A percentile compares a stretch with the other conserved stretches of the same genome.
Conservation (phyloP, 1,140 invertebrate genomes). For the Drepana arcuata region DNA sequence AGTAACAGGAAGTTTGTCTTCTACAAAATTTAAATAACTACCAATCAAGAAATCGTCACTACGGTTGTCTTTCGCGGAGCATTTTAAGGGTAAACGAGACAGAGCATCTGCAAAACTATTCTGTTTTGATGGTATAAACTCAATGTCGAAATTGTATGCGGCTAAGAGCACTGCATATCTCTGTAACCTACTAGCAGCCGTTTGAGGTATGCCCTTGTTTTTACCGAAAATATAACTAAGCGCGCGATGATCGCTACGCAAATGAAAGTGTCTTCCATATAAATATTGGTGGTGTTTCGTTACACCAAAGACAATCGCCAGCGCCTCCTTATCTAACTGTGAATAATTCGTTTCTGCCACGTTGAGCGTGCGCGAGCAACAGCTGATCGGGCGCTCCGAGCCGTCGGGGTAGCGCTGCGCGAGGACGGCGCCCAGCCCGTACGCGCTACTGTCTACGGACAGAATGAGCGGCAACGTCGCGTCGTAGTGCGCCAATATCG, state of each 20-base stretch:
- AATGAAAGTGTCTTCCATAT: background rate
- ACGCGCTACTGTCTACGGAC: background rate
- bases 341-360: background rate
- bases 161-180: background rate
- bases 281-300: conserved; percentile 6
- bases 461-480: background rate
- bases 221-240: background rate
- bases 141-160: background rate
- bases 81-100: background rate
- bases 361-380: background rate
- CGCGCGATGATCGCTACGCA: background rate
- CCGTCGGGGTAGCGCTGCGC: background rate
- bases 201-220: conserved; percentile 1
- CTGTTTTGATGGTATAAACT: background rate
- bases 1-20: background rate
- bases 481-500: background rate
- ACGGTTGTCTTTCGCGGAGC: background rate
- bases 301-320: conserved; percentile 4
- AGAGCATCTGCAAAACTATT: conserved; percentile 1
- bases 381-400: background rate
- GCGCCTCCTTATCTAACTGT: background rate
- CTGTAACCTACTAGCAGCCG: conserved; percentile 2
- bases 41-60: background rate
- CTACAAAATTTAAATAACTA: background rate
- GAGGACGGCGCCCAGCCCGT: background rate